Evolutionary conservation across 2,888 invertebrate species (phyloP).

Genomic region (Seira musarum): DNA sequence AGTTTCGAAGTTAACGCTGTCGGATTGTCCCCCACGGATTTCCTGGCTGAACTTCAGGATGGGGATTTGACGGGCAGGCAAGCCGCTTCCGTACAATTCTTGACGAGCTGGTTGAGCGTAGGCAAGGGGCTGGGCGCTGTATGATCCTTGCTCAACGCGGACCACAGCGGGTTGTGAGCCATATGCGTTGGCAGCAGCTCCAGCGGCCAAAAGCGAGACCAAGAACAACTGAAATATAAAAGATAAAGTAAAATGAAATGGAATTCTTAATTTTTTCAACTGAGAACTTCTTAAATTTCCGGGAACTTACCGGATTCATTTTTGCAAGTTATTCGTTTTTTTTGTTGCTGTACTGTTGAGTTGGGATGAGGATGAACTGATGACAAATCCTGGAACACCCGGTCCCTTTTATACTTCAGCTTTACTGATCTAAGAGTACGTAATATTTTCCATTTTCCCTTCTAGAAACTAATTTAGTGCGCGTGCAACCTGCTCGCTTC

Average conservation of each 20-base stretch:
- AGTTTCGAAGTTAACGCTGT: slow-evolving; percentile 38
- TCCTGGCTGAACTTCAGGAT: slow-evolving; percentile 53
- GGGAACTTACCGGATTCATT: slow-evolving; percentile 56
- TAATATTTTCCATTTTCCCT: too few relatives aligned
- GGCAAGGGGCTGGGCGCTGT: background rate
- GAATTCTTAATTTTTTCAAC: too few relatives aligned
- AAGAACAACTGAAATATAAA: slow-evolving; percentile 38
- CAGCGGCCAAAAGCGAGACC: slow-evolving; percentile 43
- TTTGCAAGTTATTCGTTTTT: slow-evolving; percentile 1
- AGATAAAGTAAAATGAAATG: too few relatives aligned
- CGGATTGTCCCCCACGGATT: slow-evolving; percentile 31
- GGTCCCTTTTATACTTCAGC: too few relatives aligned
- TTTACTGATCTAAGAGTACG: too few relatives aligned
- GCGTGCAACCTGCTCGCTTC: too few relatives aligned
- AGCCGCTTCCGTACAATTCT: slow-evolving; percentile 8
- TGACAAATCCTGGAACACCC: too few relatives aligned
- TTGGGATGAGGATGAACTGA: too few relatives aligned
- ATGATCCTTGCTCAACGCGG: slow-evolving; percentile 7
- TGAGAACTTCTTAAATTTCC: slow-evolving; percentile 15
- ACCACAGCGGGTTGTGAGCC: slow-evolving; percentile 12
- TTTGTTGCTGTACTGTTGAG: too few relatives aligned
- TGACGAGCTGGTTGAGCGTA: slow-evolving; percentile 6
- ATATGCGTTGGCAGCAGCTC: slow-evolving; percentile 42
- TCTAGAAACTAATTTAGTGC: too few relatives aligned
- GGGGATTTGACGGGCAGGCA: slow-evolving; percentile 31